These are phyloP conservation scores for Sparus aurata DNA, from an alignment of 2,797 vertebrate species.

Conservation along the genomic window DNA sequence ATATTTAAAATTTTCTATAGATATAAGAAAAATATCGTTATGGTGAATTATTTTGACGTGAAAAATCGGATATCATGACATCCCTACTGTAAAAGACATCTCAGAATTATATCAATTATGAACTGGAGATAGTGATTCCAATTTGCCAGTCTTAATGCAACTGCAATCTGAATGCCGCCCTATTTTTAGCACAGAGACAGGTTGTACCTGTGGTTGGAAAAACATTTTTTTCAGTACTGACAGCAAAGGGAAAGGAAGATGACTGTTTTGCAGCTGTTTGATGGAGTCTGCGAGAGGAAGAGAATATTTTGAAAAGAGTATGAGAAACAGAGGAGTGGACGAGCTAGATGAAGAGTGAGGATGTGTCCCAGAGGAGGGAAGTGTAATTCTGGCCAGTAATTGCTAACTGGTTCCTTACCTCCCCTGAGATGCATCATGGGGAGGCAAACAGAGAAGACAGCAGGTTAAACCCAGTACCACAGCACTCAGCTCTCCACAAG, in stretches of 20 bases:
- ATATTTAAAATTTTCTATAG: too few species aligned
- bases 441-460: constrained; percentile 70
- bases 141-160: constrained; percentile 1
- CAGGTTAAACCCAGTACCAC: constrained; percentile 72
- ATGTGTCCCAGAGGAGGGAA: constrained; percentile 41
- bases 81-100: neutral
- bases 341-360: constrained; percentile 43
- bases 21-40: too few species aligned
- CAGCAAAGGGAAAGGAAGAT: constrained; percentile 10
- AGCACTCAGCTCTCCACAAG: constrained; percentile 57
- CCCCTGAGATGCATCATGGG: constrained; percentile 68
- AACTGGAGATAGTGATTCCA: constrained; percentile 22
- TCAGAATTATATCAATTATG: neutral
- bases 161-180: constrained; percentile 9
- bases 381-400: constrained; percentile 76
- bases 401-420: constrained; percentile 69
- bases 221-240: constrained; percentile 25
- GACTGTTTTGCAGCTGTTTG: constrained; percentile 22
- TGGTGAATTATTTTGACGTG: too few species aligned
- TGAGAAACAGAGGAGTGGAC: constrained; percentile 48
- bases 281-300: constrained; percentile 31
- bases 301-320: constrained; percentile 33
- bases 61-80: too few species aligned
- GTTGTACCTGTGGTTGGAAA: constrained; percentile 18
- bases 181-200: constrained; percentile 33